Base-by-base conservation (phyloP, 1,140 invertebrate genomes). In the Mycetomoellerius zeteki region DNA sequence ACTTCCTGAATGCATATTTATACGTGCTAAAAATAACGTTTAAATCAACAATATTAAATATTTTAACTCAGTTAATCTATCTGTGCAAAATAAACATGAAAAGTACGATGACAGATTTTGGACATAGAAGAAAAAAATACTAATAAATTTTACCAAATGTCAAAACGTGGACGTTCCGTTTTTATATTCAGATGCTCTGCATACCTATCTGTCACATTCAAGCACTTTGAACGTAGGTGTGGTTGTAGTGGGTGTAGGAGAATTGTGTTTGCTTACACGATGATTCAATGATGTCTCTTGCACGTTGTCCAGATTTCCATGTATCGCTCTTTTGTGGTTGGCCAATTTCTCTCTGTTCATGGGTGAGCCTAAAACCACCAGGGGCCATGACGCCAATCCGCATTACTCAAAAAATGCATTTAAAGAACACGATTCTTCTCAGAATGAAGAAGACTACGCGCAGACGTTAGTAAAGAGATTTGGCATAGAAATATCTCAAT, bases 301-400 rank as follows among this genome's bases (percentile, higher is more conserved):
- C 89, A 97, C 96, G 93, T 96, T 96, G 91, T 96, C 96, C 95
- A 96, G 95, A 93, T 96, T 96, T 94, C 96, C 96, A 90, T 96
- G 96, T 92, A 96, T 95, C 92, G 95, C 93, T 95, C 94, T 95
- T 91, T 95, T 95, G 92, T 97, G 97, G 94, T 97, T 97, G 93
- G 97, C 97, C 95, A 98, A 95, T 95, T 97, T 97, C 95, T 97
- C 97, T 94, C 96, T 97, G 96, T 97, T 97, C 95, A 97, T 97
- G 84, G 97, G 97, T 87, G 97, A 97, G 94, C 97, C 97, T 98
- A 93, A 89, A 95, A 94, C 85, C 89, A 93, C 92, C 89, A 92
- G 58, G 58, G 88, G 85, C 72, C 72, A 86, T 80, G 64, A 86
- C 47, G 37, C 77, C 16, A 85, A 21, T 81, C 82, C 60, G 43